These are phyloP conservation scores for Ciconia maguari DNA, from an alignment of 2,113 vertebrate species.

Conservation along the genomic window DNA sequence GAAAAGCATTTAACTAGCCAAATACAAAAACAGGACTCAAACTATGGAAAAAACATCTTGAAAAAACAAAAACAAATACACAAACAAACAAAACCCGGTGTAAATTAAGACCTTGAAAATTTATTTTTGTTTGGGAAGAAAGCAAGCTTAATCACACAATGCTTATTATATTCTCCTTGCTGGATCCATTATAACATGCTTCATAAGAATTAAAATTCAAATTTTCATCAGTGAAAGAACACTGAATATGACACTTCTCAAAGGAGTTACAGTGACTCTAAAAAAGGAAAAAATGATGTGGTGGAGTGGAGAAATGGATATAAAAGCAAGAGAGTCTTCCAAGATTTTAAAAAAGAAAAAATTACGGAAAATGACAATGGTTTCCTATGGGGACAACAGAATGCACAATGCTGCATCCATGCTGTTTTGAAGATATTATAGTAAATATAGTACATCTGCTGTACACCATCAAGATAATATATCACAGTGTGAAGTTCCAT, in stretches of 20 bases:
- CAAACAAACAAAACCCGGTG: neutral
- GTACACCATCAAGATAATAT: constrained; percentile 39
- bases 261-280: neutral
- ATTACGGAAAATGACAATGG: constrained; percentile 14
- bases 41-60: neutral
- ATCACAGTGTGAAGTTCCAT: constrained; percentile 58
- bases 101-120: neutral
- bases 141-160: neutral
- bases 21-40: neutral
- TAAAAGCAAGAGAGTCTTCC: neutral
- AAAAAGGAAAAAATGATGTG: neutral
- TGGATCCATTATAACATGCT: neutral
- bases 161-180: neutral
- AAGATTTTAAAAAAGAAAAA: constrained; percentile 20
- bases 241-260: neutral
- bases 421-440: constrained; percentile 71
- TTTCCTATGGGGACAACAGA: constrained; percentile 38
- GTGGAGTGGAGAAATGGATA: neutral
- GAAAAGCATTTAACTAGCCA: neutral
- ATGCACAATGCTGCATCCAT: constrained; percentile 14
- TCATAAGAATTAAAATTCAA: neutral
- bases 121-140: neutral
- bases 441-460: constrained; percentile 72
- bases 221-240: neutral
- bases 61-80: neutral